Base-by-base conservation (phyloP, 2,113 vertebrate genomes). In the Platycercus adscitus region DNA sequence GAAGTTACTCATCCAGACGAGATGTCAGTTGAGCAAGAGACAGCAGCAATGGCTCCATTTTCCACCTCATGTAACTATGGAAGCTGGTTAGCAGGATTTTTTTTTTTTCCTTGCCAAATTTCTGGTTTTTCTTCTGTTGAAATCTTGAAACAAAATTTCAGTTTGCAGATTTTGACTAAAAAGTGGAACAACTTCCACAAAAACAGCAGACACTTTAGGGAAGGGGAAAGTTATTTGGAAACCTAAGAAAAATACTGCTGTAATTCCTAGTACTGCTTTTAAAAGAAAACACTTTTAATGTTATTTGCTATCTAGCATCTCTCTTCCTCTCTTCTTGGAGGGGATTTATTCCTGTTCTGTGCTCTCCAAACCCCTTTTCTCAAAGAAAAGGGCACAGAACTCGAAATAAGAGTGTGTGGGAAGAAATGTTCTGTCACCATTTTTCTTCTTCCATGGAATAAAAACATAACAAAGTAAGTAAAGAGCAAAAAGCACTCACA, bases 401-500 rank as follows among this genome's bases (percentile, higher is more conserved):
- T 95, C 5, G 2, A 95, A 93, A 94, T 83, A 89, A 89, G 86
- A 85, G 81, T 79, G 63, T 92, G 91, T 95, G 49, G 91, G 91
- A 95, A 96, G 94, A 84, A 86, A 89, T 75, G 65, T 94, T 96
- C 96, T 93, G 44, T 77, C 89, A 93, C 75, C 49, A 80, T 94
- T 78, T 89, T 91, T 55, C 53, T 79, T 89, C 56, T 88, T 84
- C 55, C 70, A 61, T 65, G 35, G 52, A 93, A 92, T 53, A 56
- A 89, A 91, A 89, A 70, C 2, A 8, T 60, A 84, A 81, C 66
- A 87, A 82, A 88, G 39, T 86, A 90, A 92, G 60, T 55, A 82
- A 71, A 49, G 33, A 76, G 68, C 60, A 91, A 85, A 88, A 92
- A 89, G 12, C 13, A 5, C 15, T 53, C 64, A 79, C 65, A 65